Evolutionary conservation across 2,113 vertebrate genomes (phyloP).

Genomic region (Daubentonia madagascariensis): DNA sequence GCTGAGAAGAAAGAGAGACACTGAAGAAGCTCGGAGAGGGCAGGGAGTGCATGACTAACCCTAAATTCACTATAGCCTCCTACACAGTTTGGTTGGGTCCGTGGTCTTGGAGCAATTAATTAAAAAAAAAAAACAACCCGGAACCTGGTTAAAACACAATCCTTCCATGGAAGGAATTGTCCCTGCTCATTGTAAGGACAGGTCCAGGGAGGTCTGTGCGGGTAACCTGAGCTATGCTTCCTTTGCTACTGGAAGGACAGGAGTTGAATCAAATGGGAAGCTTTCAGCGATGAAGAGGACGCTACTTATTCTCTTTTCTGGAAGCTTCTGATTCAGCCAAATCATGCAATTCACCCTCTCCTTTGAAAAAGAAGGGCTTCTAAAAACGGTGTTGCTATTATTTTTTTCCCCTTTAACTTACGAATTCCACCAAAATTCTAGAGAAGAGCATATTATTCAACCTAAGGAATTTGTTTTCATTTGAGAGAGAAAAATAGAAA

Average conservation of each 20-base stretch:
- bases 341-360: not conserved
- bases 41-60: not conserved
- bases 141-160: not conserved
- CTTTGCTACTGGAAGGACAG: not conserved
- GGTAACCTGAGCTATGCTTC: not conserved
- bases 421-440: not conserved
- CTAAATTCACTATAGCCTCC: not conserved
- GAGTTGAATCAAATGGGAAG: not conserved
- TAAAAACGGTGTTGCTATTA: not conserved
- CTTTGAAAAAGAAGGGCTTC: not conserved
- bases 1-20: not conserved
- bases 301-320: not conserved
- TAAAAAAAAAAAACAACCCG: not conserved
- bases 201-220: not conserved
- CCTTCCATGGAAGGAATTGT: not conserved
- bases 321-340: not conserved
- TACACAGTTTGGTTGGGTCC: not conserved
- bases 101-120: not conserved
- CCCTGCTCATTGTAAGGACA: not conserved
- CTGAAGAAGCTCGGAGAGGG: not conserved
- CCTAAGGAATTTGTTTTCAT: not conserved
- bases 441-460: not conserved
- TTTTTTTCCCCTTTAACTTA: not conserved
- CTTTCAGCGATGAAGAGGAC: not conserved
- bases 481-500: not conserved